Percentiles rank a stretch among this genome's conserved stretches.
These are phyloP conservation scores for Phenganax subtilis DNA, from an alignment of 92 coral and sea anemone genomes.

Conservation along the genomic window DNA sequence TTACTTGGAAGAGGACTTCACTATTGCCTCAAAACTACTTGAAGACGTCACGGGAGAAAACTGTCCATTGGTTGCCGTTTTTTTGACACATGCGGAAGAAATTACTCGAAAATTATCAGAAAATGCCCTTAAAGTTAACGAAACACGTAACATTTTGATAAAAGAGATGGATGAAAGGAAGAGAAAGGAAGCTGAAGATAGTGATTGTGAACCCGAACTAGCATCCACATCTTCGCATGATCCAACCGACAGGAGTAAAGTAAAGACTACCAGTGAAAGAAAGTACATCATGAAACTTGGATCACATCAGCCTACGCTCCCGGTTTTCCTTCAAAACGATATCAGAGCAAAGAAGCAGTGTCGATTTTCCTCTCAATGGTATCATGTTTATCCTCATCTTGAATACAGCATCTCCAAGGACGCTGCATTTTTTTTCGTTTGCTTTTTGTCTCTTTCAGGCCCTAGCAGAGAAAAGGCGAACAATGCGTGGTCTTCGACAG, in stretches of 20 bases:
- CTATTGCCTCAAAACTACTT: background rate
- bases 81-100: background rate
- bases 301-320: no score
- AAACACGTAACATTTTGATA: background rate
- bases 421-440: background rate
- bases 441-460: background rate
- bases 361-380: background rate
- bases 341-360: background rate
- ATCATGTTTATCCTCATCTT: background rate
- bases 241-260: no score
- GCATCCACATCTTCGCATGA: no score
- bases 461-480: background rate
- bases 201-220: no score
- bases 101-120: background rate
- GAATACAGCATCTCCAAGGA: background rate
- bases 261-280: no score
- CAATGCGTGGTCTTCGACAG: background rate
- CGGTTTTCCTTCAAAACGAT: conserved; percentile 1
- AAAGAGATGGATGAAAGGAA: background rate
- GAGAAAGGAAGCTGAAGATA: no score
- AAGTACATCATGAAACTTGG: no score
- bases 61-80: background rate
- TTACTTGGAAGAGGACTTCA: background rate
- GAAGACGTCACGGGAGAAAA: background rate
- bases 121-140: background rate